Base-by-base conservation (phyloP, 1,140 invertebrate species). In the Anadara kagoshimensis region DNA sequence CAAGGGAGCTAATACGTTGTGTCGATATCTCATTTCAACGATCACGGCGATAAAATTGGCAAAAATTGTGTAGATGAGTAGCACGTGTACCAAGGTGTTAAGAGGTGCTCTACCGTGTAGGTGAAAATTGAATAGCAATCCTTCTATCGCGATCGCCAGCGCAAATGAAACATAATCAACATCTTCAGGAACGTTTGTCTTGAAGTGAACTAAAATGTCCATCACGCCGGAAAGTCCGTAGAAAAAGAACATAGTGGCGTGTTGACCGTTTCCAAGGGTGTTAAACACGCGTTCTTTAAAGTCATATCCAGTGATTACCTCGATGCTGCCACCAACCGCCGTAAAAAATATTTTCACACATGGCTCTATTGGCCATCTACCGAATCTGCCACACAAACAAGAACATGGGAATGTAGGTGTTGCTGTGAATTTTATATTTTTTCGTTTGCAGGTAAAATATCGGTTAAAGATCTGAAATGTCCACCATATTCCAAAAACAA, bases 171-270 rank as follows among this genome's bases (percentile, higher is more conserved):
- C 65, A 63, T 80, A 85, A 54, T 84, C 83, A 4, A 64, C 59
- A 43, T 73, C 63, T 14, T 47, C 47, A 3, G 78, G 78, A 0
- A 85, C 79, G 0, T 83, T 65, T 20, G 84, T 71, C 67, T 88
- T 88, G 67, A 88, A 88, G 22, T 83, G 71, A 2, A 82, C 20
- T 7, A 90, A 68, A 2, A 91, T 74, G 58, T 91, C 90, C 12
- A 90, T 49, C 1, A 90, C 68, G 18, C 89, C 87, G 41, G 85
- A 85, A 0, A 91, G 45, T 10, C 85, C 88, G 72, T 91, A 91
- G 77, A 90, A 89, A 74, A 88, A 86, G 79, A 87, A 91, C 90
- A 91, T 91, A 14, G 90, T 90, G 16, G 90, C 87, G 75, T 91
- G 91, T 68, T 91, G 91, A 29, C 78, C 84, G 71, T 91, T 91